Conservation (phyloP, 2,113 vertebrate genomes). For the Himantopus leucocephalus region DNA sequence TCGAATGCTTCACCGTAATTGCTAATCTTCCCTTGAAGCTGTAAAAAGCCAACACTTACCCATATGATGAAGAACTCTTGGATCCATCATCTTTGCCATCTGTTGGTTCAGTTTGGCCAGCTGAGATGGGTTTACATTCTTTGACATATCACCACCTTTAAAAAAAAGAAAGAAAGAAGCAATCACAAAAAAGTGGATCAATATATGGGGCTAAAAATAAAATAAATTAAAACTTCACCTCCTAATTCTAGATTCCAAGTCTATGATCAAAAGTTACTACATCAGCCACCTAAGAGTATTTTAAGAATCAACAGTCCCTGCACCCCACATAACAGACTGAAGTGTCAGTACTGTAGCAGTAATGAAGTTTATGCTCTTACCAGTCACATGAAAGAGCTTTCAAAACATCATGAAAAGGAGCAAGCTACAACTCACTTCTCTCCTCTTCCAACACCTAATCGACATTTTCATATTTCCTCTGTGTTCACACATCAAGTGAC, state of each 20-base stretch:
- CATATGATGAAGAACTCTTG: slow-evolving; percentile 98
- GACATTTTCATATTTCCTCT: not conserved
- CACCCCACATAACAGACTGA: not conserved
- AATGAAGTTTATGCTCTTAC: not conserved
- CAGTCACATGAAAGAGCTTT: not conserved
- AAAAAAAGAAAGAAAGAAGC: not conserved
- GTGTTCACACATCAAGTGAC: not conserved
- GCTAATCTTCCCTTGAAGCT: not conserved
- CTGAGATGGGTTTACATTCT: slow-evolving; percentile 98
- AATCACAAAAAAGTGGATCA: not conserved
- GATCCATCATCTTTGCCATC: slow-evolving; percentile 99
- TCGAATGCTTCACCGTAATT: not conserved
- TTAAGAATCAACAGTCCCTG: not conserved
- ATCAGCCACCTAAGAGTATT: not conserved
- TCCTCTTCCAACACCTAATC: not conserved
- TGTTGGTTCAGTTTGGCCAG: slow-evolving; percentile 98
- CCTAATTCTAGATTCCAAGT: not conserved
- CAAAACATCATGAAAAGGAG: not conserved
- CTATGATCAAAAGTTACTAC: not conserved
- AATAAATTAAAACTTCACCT: not conserved
- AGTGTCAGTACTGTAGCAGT: not conserved
- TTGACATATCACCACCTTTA: slow-evolving; percentile 97
- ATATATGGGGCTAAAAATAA: not conserved
- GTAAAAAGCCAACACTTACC: slow-evolving; percentile 75
- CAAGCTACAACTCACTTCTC: not conserved